Conservation (phyloP, 2,888 invertebrate species). For the Pammene aurita region DNA sequence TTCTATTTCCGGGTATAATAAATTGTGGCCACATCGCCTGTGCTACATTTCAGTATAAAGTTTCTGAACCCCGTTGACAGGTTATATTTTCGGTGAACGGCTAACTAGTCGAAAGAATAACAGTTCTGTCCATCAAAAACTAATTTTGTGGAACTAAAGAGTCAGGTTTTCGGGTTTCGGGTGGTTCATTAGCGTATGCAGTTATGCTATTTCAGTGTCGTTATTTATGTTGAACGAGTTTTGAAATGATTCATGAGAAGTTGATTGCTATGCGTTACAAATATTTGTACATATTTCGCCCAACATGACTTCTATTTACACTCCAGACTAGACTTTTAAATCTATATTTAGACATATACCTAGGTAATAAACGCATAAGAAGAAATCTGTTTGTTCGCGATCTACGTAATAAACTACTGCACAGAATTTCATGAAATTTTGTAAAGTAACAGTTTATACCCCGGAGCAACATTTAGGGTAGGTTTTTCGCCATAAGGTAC, state of each 20-base stretch:
- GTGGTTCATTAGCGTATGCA: conserved; percentile 47
- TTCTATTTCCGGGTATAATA: conserved; percentile 68
- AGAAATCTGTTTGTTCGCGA: no score
- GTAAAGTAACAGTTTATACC: no score
- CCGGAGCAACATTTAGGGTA: no score
- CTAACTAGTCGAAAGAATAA: conserved; percentile 69
- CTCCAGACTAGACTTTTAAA: no score
- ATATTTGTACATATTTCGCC: background rate
- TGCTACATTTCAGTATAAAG: conserved; percentile 74
- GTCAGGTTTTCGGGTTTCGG: conserved; percentile 48
- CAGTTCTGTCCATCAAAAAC: conserved; percentile 71
- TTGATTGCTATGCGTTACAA: background rate
- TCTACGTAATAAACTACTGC: no score
- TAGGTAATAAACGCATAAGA: no score
- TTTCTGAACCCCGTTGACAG: conserved; percentile 68
- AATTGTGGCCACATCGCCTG: conserved; percentile 59
- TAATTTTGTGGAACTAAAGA: conserved; percentile 60
- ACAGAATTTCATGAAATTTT: no score
- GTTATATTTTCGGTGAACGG: conserved; percentile 67
- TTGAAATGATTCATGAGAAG: background rate
- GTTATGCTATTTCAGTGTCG: conserved; percentile 33
- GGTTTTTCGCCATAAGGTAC: no score
- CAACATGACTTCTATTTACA: no score
- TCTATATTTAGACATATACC: no score
- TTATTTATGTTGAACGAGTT: conserved; percentile 20